These are phyloP conservation scores for Phaedon cochleariae DNA, from an alignment of 2,888 invertebrate genomes.

Conservation along the genomic window DNA sequence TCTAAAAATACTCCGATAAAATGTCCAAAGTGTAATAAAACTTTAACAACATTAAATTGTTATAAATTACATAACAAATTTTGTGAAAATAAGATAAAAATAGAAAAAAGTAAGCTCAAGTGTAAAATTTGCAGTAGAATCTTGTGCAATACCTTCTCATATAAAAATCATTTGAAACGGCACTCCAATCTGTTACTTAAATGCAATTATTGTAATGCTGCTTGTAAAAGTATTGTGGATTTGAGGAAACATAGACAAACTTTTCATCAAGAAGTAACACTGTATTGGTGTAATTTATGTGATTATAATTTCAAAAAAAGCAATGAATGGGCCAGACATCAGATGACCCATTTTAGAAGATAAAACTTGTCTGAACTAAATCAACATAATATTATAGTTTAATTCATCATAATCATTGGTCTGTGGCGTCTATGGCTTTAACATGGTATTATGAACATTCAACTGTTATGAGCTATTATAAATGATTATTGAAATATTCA, in stretches of 20 bases:
- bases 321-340: background rate
- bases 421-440: too few species aligned
- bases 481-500: too few species aligned
- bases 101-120: background rate
- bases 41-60: background rate
- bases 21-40: background rate
- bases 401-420: too few species aligned
- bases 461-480: too few species aligned
- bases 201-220: background rate
- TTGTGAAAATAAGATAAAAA: background rate
- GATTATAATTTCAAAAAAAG: background rate
- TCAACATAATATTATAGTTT: too few species aligned
- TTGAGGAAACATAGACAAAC: background rate
- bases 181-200: background rate
- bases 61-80: background rate
- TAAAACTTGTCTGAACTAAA: background rate
- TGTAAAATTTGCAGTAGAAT: background rate
- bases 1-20: background rate
- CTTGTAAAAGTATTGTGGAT: background rate
- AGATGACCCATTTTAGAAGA: background rate
- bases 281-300: background rate
- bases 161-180: background rate
- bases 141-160: background rate
- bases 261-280: background rate
- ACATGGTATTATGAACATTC: too few species aligned